Base-by-base conservation (phyloP, 2,797 vertebrate genomes). In the Molossus alvarezi region DNA sequence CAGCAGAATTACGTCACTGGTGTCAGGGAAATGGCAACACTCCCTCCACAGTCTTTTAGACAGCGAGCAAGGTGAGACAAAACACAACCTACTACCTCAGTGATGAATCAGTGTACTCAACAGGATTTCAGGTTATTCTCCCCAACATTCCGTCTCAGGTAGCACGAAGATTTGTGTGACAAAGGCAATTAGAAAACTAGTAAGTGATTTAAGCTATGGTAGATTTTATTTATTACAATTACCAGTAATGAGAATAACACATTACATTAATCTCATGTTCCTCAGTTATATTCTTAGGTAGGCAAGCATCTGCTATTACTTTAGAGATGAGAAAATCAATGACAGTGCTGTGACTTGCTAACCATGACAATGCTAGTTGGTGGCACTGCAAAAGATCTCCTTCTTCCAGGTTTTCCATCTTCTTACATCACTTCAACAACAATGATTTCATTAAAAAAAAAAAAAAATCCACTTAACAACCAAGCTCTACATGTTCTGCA, bases 281-380 rank as follows among this genome's bases (percentile, higher is more conserved):
- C 51, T 55, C 41, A 75, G 53, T n/a, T 45, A 62, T 6, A 79
- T 48, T 37, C 64, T 37, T 55, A 87, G 72, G 48, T 33, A 25
- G 37, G 29, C 4, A 4, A 53, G 8, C 41, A 48, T 45, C 25
- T 29, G 41, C 23, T 48, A 25, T 14, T 77, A 72, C 62, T 72
- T 95, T 17, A 75, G 64, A 91, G 72, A 41, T 10, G 33, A 69
- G 81, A 91, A 88, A 87, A 79, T 20, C 83, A 72, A 60, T 12
- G 33, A 79, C 12, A 71, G 67, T 48, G 72, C 23, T 25, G 2
- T 58, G 60, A 87, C 18, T 64, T 55, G 25, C 23, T 95, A 1
- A 72, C 57, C 0, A 9, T 17, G 20, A 71, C 27, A 33, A 20
- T 7, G 7, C 3, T 29, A 41, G 27, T n/a, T 41, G 57, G 17